phyloP scores from a whole-genome alignment of 2,888 invertebrate species.

The Petrolisthes manimaculis region DNA sequence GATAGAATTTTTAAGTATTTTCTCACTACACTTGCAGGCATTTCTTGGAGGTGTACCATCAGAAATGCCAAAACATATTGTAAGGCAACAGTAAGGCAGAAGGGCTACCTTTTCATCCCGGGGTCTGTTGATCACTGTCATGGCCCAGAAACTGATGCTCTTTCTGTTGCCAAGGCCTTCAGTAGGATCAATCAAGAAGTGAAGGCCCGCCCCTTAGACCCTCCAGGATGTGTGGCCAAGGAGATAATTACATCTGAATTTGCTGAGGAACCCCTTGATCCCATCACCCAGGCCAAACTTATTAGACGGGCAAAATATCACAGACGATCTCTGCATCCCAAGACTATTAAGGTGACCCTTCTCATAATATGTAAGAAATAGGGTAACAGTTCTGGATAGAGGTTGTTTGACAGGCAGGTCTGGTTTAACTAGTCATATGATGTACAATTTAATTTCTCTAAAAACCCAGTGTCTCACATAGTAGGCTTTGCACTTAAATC shows the following conservation, averaged over 20 bases:
- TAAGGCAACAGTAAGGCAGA: constrained; percentile 36
- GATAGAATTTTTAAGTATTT: not conserved
- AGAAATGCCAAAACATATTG: constrained; percentile 39
- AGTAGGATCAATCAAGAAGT: constrained; percentile 32
- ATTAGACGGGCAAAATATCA: constrained; percentile 34
- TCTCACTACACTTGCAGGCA: constrained; percentile 26
- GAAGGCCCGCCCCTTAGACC: constrained; percentile 32
- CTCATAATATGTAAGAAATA: too few species aligned
- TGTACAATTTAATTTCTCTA: too few species aligned
- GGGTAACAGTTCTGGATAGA: too few species aligned
- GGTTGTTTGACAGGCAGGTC: too few species aligned
- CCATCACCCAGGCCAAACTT: constrained; percentile 11
- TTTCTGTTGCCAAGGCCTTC: constrained; percentile 30
- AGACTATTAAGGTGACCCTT: constrained; percentile 6
- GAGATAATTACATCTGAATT: constrained; percentile 24
- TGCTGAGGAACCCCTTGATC: constrained; percentile 1
- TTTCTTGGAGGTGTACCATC: constrained; percentile 36
- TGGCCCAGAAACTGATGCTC: constrained; percentile 12
- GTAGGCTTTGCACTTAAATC: too few species aligned
- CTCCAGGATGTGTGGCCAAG: constrained; percentile 19
- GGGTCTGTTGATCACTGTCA: constrained; percentile 22
- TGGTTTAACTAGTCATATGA: too few species aligned
- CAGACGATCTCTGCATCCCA: constrained; percentile 28
- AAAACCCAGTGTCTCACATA: too few species aligned
- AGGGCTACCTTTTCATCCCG: constrained; percentile 19